Evolutionary conservation across 2,888 invertebrate species (phyloP).

Genomic region (Hydroisotoma schaefferi): DNA sequence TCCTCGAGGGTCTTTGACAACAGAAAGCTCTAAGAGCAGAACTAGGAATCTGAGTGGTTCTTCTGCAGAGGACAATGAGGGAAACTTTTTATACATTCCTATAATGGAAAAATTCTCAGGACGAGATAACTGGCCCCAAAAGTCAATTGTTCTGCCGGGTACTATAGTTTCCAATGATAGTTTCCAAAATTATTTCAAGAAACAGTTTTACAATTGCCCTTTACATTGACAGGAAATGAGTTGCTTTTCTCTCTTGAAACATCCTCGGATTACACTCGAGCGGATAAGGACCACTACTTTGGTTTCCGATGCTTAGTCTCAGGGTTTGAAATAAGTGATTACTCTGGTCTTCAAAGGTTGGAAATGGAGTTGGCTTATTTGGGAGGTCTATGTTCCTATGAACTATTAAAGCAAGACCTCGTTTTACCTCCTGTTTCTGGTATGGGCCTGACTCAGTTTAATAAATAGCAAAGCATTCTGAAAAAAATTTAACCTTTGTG

Average conservation of each 20-base stretch:
- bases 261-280: constrained; percentile 88
- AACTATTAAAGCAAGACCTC: constrained; percentile 79
- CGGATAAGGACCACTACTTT: constrained; percentile 75
- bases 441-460: no score
- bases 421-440: constrained; percentile 62
- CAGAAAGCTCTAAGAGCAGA: not conserved
- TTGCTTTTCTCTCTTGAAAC: constrained; percentile 94
- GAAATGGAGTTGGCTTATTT: constrained; percentile 87
- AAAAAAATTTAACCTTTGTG: not conserved
- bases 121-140: constrained; percentile 79
- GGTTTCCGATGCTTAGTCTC: constrained; percentile 83
- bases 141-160: constrained; percentile 76
- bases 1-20: constrained; percentile 48
- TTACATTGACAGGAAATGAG: constrained; percentile 68
- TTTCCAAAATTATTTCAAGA: not conserved
- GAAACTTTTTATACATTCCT: constrained; percentile 59
- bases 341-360: constrained; percentile 65
- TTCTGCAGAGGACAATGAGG: constrained; percentile 27
- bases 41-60: constrained; percentile 5
- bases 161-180: constrained; percentile 16
- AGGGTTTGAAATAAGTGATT: constrained; percentile 59
- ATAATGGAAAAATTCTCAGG: constrained; percentile 65
- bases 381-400: constrained; percentile 86
- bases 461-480: not conserved
- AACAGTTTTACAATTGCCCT: constrained; percentile 12